Conservation (phyloP, 2,113 vertebrate species). For the Anolis carolinensis region DNA sequence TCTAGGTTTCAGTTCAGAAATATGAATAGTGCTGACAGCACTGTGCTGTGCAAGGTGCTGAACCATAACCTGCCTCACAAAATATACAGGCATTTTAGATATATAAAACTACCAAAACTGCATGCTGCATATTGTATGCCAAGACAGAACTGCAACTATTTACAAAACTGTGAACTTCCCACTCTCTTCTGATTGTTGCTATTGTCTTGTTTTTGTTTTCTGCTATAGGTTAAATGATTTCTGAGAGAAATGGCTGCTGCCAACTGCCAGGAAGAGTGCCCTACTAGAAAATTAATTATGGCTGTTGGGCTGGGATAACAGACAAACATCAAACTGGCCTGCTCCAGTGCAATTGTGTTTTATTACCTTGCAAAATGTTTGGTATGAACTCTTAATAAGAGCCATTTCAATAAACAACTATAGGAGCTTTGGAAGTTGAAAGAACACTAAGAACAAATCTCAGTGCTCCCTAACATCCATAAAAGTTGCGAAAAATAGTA, state of each 20-base stretch:
- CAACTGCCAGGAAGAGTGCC: neutral
- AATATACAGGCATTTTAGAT: too few relatives aligned
- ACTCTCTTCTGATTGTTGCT: too few relatives aligned
- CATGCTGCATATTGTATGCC: too few relatives aligned
- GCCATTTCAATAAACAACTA: neutral
- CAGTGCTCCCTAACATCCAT: neutral
- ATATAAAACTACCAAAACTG: too few relatives aligned
- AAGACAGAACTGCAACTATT: too few relatives aligned
- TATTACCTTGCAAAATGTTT: neutral
- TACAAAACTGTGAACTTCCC: too few relatives aligned
- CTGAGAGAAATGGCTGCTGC: neutral
- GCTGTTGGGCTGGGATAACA: neutral
- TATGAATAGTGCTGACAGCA: too few relatives aligned
- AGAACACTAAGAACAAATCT: neutral
- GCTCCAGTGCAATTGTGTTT: neutral
- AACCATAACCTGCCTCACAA: too few relatives aligned
- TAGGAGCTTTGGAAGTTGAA: neutral
- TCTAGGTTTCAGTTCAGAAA: too few relatives aligned
- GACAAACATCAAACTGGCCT: neutral
- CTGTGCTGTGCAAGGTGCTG: too few relatives aligned
- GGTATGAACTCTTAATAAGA: neutral
- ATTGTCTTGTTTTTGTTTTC: too few relatives aligned
- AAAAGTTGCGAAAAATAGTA: neutral
- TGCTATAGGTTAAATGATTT: too few relatives aligned
- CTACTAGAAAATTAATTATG: neutral